These are phyloP conservation scores for Polydrusus cervinus DNA, from an alignment of 2,888 invertebrate genomes.

Conservation along the genomic window DNA sequence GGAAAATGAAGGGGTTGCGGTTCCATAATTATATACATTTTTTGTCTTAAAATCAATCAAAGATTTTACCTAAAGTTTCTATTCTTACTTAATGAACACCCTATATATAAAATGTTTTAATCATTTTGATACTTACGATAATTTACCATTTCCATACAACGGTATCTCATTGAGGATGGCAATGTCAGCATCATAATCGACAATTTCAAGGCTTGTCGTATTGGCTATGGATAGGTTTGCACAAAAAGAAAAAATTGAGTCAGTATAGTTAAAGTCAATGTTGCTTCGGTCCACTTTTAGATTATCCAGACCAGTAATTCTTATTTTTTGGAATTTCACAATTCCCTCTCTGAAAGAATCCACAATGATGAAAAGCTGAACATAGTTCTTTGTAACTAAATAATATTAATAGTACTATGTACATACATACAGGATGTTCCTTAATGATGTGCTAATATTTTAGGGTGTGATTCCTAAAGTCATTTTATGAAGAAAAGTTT, in stretches of 20 bases:
- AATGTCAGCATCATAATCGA: slow-evolving; percentile 50
- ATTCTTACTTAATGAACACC: no score
- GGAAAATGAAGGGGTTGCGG: no score
- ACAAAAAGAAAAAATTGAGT: neutral
- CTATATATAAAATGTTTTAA: no score
- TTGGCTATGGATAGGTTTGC: slow-evolving; percentile 8
- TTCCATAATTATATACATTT: no score
- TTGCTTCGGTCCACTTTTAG: slow-evolving; percentile 3
- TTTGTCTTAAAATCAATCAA: no score
- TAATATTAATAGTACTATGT: neutral
- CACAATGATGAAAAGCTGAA: neutral
- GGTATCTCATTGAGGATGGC: slow-evolving; percentile 49
- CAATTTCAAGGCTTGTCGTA: slow-evolving; percentile 33
- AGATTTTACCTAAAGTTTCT: no score
- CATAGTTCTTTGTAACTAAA: neutral
- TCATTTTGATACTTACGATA: no score
- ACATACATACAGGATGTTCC: no score
- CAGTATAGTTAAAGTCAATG: neutral
- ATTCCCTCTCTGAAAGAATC: slow-evolving; percentile 4
- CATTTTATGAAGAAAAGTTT: no score
- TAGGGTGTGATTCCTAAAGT: no score
- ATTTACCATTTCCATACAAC: slow-evolving; percentile 54
- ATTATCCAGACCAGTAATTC: neutral
- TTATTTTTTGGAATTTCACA: neutral
- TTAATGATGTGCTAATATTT: no score